Base-by-base conservation (phyloP, 2,113 vertebrate genomes). In the Brachypodius melanocephalos region DNA sequence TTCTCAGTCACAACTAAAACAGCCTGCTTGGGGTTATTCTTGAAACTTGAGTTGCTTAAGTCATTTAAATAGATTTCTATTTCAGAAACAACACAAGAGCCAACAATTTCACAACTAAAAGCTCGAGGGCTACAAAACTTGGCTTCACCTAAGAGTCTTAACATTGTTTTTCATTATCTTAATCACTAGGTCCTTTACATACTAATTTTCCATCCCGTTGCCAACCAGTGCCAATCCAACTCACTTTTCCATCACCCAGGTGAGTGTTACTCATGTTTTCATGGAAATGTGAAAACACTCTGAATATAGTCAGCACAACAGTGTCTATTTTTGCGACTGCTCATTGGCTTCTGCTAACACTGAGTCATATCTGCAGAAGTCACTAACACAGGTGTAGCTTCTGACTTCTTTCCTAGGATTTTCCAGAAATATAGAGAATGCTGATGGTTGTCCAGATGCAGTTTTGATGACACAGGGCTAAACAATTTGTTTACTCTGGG, bases 81-180 rank as follows among this genome's bases (percentile, higher is more conserved):
- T 97, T 94, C 95, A 96, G 96, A 96, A 91, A 88, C 75, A 83
- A 96, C 88, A 85, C 5, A 48, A 52, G 91, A 96, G 95, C 96
- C 95, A 97, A 95, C 68, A 71, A 83, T 97, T 97, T 96, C 96
- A 96, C 95, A 96, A 97, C 63, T 74, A 91, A 88, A 95, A 85
- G 95, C 96, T 95, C 6, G 36, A 94, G 96, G 96, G 95, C 92
- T 95, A 59, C 51, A 96, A 96, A 96, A 96, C 90, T 96, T 97
- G 95, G 95, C 96, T 93, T 67, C 88, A 42, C 49, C n/a, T 57
- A 77, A 91, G 90, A 95, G 92, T 95, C 78, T 58, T 87, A 95
- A 94, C 94, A 95, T 96, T 95, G 93, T 92, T 96, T 95, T 91
- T 93, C 79, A 96, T 96, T 96, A 96, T 96, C 95, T 97, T 94